phyloP scores from a whole-genome alignment of 2,113 vertebrate genomes.

The Ptilonorhynchus violaceus region DNA sequence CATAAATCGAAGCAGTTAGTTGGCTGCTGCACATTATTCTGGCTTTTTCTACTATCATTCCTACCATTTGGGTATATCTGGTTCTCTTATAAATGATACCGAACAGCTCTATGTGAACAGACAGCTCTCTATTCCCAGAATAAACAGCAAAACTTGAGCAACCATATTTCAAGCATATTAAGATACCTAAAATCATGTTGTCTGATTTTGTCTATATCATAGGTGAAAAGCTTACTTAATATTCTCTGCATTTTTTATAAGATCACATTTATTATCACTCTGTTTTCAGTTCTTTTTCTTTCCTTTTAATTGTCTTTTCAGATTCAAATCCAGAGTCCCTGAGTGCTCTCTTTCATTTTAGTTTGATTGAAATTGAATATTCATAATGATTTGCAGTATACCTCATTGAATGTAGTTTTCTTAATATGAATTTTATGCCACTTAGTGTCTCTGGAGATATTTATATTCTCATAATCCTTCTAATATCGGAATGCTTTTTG shows the following conservation, averaged over 20 bases:
- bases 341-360: not conserved
- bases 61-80: not conserved
- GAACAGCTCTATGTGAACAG: not conserved
- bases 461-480: not conserved
- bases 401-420: not conserved
- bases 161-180: not conserved
- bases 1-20: not conserved
- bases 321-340: not conserved
- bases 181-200: not conserved
- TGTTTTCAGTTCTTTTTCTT: not conserved
- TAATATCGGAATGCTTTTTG: not conserved
- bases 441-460: not conserved
- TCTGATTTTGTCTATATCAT: not conserved
- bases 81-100: not conserved
- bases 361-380: constrained; percentile 16
- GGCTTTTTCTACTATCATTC: not conserved
- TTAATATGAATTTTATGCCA: not conserved
- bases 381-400: not conserved
- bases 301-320: not conserved
- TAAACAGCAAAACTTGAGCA: not conserved
- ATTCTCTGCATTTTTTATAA: not conserved
- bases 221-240: not conserved
- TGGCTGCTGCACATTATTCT: not conserved
- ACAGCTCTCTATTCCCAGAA: not conserved
- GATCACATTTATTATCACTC: not conserved